These are phyloP conservation scores for Battus philenor DNA, from an alignment of 1,140 invertebrate species.

Conservation along the genomic window DNA sequence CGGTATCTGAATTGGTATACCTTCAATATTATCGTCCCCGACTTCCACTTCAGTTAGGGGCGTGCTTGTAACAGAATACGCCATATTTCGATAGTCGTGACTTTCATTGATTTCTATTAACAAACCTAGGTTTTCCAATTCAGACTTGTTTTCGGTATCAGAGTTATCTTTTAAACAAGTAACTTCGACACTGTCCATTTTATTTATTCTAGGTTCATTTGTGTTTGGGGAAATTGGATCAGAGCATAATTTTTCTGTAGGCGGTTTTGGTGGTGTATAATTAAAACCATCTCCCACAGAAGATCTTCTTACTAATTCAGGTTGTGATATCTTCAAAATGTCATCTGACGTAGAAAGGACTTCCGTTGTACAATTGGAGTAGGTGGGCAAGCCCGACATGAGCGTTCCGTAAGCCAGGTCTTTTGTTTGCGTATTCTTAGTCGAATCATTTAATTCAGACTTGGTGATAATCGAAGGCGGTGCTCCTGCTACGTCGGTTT, in stretches of 20 bases:
- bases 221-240: constrained; percentile 32
- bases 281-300: constrained; percentile 32
- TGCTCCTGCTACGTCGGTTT: constrained; percentile 35
- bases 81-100: constrained; percentile 45
- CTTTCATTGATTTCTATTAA: constrained; percentile 26
- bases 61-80: constrained; percentile 48
- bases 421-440: constrained; percentile 56
- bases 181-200: constrained; percentile 65
- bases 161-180: constrained; percentile 45
- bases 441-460: constrained; percentile 54
- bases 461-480: constrained; percentile 45
- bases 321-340: constrained; percentile 48
- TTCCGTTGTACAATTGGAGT: constrained; percentile 64
- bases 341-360: constrained; percentile 44
- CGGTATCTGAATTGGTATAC: constrained; percentile 38
- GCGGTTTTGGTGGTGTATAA: constrained; percentile 35
- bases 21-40: constrained; percentile 28
- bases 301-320: constrained; percentile 54
- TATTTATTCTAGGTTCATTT: constrained; percentile 37
- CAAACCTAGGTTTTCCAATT: constrained; percentile 13
- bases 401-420: constrained; percentile 64
- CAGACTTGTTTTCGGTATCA: constrained; percentile 20
- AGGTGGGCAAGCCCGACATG: constrained; percentile 53
- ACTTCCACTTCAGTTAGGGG: constrained; percentile 29
- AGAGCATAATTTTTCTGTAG: constrained; percentile 26